These are phyloP conservation scores for Nysson spinosus DNA, from an alignment of 2,888 invertebrate species.

Conservation along the genomic window DNA sequence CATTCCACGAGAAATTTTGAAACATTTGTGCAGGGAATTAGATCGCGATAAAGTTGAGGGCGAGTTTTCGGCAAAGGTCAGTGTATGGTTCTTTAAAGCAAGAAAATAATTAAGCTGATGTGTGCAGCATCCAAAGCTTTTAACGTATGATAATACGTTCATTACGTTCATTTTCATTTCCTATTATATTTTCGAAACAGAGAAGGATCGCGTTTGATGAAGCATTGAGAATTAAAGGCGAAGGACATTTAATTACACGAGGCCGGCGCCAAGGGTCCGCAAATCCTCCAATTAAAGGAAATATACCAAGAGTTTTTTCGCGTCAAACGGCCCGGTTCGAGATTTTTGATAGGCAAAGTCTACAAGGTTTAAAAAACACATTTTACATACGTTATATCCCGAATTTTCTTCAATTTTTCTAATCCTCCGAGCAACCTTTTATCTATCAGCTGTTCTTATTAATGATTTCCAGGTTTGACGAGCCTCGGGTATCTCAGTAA, in stretches of 20 bases:
- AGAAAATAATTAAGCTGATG: neutral
- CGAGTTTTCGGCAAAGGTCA: slow-evolving; percentile 84
- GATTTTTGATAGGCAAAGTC: slow-evolving; percentile 82
- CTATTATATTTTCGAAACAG: slow-evolving; percentile 72
- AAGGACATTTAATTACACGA: slow-evolving; percentile 71
- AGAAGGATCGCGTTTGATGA: slow-evolving; percentile 84
- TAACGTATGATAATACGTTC: no score
- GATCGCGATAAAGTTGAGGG: slow-evolving; percentile 84
- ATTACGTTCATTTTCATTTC: no score
- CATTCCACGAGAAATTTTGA: slow-evolving; percentile 82
- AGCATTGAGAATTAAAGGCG: slow-evolving; percentile 81
- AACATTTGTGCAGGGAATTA: slow-evolving; percentile 83
- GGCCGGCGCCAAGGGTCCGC: slow-evolving; percentile 55
- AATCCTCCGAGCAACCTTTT: no score
- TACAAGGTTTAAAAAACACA: slow-evolving; percentile 75
- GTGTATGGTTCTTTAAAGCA: neutral
- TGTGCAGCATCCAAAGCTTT: no score
- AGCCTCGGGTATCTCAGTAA: slow-evolving; percentile 86
- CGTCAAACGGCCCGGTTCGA: slow-evolving; percentile 87
- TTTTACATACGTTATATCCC: slow-evolving; percentile 5
- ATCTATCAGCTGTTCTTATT: no score
- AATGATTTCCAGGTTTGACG: slow-evolving; percentile 84
- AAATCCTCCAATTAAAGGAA: slow-evolving; percentile 25
- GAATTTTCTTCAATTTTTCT: neutral
- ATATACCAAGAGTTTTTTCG: slow-evolving; percentile 86